These are phyloP conservation scores for Spicauda simplicius DNA, from an alignment of 2,888 invertebrate species.

Conservation along the genomic window DNA sequence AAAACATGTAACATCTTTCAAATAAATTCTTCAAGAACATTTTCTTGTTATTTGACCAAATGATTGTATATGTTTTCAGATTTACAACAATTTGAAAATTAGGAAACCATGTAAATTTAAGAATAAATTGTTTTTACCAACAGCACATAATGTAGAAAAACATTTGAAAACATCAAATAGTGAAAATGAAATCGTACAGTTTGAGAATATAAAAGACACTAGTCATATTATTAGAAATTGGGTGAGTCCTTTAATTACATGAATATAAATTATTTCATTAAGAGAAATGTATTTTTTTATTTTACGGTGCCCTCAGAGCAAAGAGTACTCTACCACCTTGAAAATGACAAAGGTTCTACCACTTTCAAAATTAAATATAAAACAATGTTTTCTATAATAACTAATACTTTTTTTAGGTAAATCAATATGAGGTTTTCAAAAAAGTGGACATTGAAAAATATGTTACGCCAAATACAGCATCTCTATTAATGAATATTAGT, in stretches of 20 bases:
- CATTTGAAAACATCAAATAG: not conserved
- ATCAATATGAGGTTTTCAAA: slow-evolving; percentile 5
- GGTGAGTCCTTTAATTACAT: too few species aligned
- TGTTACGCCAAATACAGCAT: not conserved
- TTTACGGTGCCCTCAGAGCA: too few species aligned
- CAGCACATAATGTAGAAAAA: not conserved
- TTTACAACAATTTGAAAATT: not conserved
- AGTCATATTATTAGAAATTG: not conserved
- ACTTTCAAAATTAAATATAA: not conserved
- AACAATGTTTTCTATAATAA: too few species aligned
- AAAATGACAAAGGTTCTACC: too few species aligned
- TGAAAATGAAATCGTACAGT: too few species aligned
- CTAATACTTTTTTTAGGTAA: slow-evolving; percentile 11
- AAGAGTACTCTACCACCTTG: too few species aligned
- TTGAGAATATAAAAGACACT: not conserved
- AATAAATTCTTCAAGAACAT: too few species aligned
- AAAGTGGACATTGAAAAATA: not conserved
- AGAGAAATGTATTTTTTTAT: too few species aligned
- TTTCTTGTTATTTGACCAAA: too few species aligned
- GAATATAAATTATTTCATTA: too few species aligned
- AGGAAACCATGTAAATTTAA: not conserved
- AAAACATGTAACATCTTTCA: too few species aligned
- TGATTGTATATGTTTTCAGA: too few species aligned
- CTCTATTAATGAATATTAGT: slow-evolving; percentile 4
- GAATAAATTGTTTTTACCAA: not conserved